phyloP scores from a whole-genome alignment of 1,140 invertebrate species.

The Lanistes nyassanus region DNA sequence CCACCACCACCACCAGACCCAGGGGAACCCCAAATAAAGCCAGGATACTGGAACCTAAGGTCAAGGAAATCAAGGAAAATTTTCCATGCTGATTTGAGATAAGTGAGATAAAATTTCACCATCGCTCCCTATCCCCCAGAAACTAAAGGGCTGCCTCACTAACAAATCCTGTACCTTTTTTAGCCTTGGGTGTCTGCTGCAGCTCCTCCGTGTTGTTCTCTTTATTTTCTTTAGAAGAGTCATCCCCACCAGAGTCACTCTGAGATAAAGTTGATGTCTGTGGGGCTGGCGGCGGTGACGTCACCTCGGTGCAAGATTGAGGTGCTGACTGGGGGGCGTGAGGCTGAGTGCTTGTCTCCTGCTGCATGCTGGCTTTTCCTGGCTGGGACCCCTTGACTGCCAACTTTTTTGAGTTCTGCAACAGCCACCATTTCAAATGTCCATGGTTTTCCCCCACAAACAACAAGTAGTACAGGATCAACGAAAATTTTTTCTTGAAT shows the following conservation, averaged over 20 bases:
- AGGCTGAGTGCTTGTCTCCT: background rate
- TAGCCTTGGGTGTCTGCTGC: constrained; percentile 42
- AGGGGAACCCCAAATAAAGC: too few species aligned
- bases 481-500: too few species aligned
- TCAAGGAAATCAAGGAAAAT: background rate
- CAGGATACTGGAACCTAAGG: too few species aligned
- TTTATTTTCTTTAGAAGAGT: constrained; percentile 65
- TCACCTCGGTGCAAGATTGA: constrained; percentile 3
- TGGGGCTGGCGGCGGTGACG: background rate
- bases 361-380: background rate
- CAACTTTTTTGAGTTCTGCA: constrained; percentile 26
- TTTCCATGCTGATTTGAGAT: too few species aligned
- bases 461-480: too few species aligned
- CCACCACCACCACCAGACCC: too few species aligned
- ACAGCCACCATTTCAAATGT: too few species aligned
- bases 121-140: too few species aligned
- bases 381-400: background rate
- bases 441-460: too few species aligned
- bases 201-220: constrained; percentile 49
- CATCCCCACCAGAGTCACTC: constrained; percentile 61
- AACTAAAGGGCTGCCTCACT: too few species aligned
- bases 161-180: constrained; percentile 44
- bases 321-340: background rate
- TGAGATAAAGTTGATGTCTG: constrained; percentile 26
- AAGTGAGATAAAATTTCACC: too few species aligned